Evolutionary conservation across 2,113 vertebrate species (phyloP), one percentile per base, ranked within the genome.

Genomic region (Pterocles gutturalis): DNA sequence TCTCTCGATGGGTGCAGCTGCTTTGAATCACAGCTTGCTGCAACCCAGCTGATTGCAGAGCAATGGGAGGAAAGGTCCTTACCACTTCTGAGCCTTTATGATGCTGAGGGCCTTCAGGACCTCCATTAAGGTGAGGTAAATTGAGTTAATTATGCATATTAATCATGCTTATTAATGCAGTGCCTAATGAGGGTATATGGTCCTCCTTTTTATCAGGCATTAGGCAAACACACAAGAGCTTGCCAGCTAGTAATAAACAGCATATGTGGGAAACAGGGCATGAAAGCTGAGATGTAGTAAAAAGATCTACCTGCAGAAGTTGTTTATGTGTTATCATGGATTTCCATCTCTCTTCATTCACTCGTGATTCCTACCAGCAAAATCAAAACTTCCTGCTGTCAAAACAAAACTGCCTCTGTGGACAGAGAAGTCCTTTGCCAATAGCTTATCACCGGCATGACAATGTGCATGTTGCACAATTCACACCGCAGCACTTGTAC

Each of bases 61-160:
- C 18, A 17, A 36, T 4, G 1, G 62, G 38, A 86, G 45, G 34
- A 24, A 73, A 87, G 41, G 38, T 76, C 77, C 53, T 62, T 48
- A 13, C 9, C 8, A 2, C 49, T 51, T 80, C 48, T 60, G 24
- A 72, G 34, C 58, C 20, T 76, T 88, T 53, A 90, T 2, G 1
- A 24, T 45, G 33, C 29, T 64, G 19, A 77, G 45, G 43, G 72
- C 77, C 19, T 93, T 65, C 38, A 80, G 45, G 29, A 89, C 51
- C 67, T 83, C 54, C 72, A 80, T 72, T 94, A 91, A 89, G 34
- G 34, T 73, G 67, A 89, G 41, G 58, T 69, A 96, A 93, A 93
- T 93, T 82, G 53, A 86, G 45, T 46, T 89, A 67, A 80, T 89
- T 89, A 80, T 67, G 57, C 25, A 73, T 84, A 69, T 91, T 89